Evolutionary conservation across 2,113 vertebrate genomes (phyloP).

Genomic region (Gymnobelideus leadbeateri): DNA sequence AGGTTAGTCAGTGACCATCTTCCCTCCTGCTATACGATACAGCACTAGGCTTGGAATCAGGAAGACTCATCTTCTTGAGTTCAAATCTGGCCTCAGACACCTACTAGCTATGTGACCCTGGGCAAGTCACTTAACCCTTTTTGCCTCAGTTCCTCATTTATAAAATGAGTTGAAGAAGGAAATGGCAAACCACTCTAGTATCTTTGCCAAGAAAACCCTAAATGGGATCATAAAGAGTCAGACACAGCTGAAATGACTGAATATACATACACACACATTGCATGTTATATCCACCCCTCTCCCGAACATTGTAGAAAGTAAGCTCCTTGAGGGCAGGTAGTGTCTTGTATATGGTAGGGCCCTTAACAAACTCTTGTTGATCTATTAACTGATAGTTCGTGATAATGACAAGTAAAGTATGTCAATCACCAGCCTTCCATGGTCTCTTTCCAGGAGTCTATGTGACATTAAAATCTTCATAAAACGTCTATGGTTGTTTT

Average conservation of each 20-base stretch:
- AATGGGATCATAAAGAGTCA: not conserved
- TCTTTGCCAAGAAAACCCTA: not conserved
- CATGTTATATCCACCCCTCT: too few species aligned
- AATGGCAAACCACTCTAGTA: not conserved
- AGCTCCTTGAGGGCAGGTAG: too few species aligned
- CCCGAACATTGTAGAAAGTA: too few species aligned
- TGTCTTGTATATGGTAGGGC: too few species aligned
- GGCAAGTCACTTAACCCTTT: not conserved
- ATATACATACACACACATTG: too few species aligned
- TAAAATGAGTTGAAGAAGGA: not conserved
- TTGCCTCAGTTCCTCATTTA: not conserved
- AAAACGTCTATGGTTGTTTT: too few species aligned
- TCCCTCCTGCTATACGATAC: not conserved
- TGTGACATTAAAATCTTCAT: too few species aligned
- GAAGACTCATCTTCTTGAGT: not conserved
- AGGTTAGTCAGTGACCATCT: not conserved
- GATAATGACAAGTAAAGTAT: too few species aligned
- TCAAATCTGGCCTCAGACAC: not conserved
- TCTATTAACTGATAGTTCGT: too few species aligned
- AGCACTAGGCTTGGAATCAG: not conserved
- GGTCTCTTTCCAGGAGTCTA: too few species aligned
- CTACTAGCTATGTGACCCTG: not conserved
- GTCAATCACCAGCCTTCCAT: too few species aligned
- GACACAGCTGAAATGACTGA: not conserved
- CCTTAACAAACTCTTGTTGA: too few species aligned